phyloP scores from a whole-genome alignment of 2,113 vertebrate species.

The Toxotes jaculatrix region DNA sequence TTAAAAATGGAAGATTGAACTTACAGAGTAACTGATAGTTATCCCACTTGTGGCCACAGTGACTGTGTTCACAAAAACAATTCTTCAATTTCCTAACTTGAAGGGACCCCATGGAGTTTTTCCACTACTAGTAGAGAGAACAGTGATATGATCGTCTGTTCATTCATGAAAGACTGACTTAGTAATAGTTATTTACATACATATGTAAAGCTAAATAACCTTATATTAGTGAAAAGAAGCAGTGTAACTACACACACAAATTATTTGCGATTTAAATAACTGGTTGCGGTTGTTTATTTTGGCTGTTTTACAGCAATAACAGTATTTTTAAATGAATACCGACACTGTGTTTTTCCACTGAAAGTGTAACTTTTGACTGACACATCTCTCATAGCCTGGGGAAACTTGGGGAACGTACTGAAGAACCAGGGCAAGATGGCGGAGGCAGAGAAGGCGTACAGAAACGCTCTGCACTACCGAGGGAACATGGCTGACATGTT shows the following conservation, averaged over 20 bases:
- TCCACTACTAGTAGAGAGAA: too few relatives aligned
- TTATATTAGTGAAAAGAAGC: too few relatives aligned
- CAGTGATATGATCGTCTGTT: too few relatives aligned
- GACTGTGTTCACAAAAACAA: too few relatives aligned
- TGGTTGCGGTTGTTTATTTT: neutral
- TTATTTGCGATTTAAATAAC: neutral
- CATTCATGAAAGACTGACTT: too few relatives aligned
- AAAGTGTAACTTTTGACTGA: conserved; percentile 40
- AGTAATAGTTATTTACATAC: too few relatives aligned
- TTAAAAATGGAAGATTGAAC: too few relatives aligned
- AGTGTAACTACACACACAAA: neutral
- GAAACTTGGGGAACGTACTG: conserved; percentile 98
- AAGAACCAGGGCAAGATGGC: conserved; percentile 98
- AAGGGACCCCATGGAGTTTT: too few relatives aligned
- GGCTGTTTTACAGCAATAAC: neutral
- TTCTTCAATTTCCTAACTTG: too few relatives aligned
- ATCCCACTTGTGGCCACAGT: too few relatives aligned
- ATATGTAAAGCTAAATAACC: too few relatives aligned
- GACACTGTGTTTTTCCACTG: conserved; percentile 2
- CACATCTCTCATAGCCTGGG: conserved; percentile 90
- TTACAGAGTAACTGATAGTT: too few relatives aligned
- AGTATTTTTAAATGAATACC: neutral
- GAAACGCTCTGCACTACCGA: conserved; percentile 97
- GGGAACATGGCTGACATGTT: conserved; percentile 99
- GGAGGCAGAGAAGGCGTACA: conserved; percentile 96